Evolutionary conservation across 1,140 invertebrate species (phyloP), one percentile per base, ranked within the genome.

Genomic region (Lepidurus arcticus): DNA sequence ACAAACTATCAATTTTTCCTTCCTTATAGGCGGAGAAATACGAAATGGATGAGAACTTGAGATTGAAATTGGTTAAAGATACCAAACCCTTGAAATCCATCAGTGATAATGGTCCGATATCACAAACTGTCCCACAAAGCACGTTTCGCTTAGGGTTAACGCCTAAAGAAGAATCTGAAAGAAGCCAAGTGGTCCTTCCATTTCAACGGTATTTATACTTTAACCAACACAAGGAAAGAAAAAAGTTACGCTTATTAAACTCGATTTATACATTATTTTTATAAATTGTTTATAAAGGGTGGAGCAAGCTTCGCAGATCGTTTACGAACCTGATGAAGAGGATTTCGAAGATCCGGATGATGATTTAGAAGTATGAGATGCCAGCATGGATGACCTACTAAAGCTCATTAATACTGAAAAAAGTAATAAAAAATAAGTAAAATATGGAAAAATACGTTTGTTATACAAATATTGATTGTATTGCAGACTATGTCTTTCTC

Each of bases 311-410:
- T 65, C 53, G 16, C 53, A 65, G n/a, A 65, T 65, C 13, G 53
- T 65, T 11, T 65, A 65, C 13, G 53, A 65, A 21, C 53, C 53
- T 21, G 53, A 65, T 65, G 53, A 65, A 9, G 53, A 65, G 16
- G 53, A 65, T 13, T n/a, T 65, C 4, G 53, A 65, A 65, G 53
- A 65, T 21, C 53, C 53, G 53, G 53, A 65, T 65, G 53, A 65
- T 65, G 53, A 65, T 65, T 65, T 65, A 65, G 53, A 65, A 65
- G 53, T 65, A 21, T 65, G 53, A 65, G 34, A 34, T 34, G 34
- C 2, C 34, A n/a, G n/a, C n/a, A 65, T 65, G 8, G 45, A n/a
- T 65, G 13, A 65, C 21, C 13, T 21, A 21, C 13, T 21, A 21
- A 16, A n/a, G 1, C 16, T 16, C 7, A 65, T n/a, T 13, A 65